Evolutionary conservation across 2,113 vertebrate genomes (phyloP).

Genomic region (Bos indicus): DNA sequence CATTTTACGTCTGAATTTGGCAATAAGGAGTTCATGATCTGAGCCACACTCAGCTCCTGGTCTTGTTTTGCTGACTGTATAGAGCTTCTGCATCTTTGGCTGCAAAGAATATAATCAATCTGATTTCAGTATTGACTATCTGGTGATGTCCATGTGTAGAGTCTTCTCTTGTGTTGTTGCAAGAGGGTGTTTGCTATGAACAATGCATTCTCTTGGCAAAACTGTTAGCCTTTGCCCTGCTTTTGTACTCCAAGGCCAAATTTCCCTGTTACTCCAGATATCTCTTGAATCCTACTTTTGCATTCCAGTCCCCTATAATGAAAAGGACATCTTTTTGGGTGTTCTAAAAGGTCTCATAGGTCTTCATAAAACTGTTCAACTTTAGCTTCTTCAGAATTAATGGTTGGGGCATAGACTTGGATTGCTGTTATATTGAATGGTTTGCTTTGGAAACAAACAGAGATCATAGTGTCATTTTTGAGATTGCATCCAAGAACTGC

Average conservation of each 20-base stretch:
- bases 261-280: neutral
- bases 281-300: neutral
- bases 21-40: neutral
- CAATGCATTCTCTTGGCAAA: neutral
- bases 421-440: neutral
- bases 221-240: neutral
- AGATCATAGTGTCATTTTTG: neutral
- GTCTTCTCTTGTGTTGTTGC: neutral
- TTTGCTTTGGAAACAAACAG: neutral
- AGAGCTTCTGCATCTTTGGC: neutral
- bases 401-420: neutral
- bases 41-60: neutral
- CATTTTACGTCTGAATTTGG: neutral
- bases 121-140: neutral
- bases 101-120: neutral
- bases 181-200: neutral
- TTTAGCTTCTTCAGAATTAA: neutral
- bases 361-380: neutral
- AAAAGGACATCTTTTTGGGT: neutral
- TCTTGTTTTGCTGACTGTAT: neutral
- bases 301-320: neutral
- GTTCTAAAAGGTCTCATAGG: neutral
- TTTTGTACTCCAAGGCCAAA: neutral
- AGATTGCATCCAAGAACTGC: neutral
- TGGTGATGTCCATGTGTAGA: neutral